Evolutionary conservation across 2,888 invertebrate genomes (phyloP).

Genomic region (Watsonalla cultraria): DNA sequence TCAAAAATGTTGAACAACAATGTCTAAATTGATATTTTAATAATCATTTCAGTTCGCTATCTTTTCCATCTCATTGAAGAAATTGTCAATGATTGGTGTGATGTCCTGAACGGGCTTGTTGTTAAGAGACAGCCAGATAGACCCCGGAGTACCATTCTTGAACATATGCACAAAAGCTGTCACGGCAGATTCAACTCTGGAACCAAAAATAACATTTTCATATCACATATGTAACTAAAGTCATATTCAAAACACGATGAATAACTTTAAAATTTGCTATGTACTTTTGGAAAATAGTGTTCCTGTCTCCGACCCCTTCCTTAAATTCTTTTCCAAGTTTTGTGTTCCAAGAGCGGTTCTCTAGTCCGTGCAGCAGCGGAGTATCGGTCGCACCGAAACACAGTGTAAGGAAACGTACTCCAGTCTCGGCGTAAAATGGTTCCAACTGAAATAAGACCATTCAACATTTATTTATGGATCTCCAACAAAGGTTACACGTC

Average conservation of each 20-base stretch:
- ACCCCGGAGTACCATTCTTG: conserved; percentile 24
- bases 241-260: too few species aligned
- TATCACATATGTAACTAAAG: too few species aligned
- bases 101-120: conserved; percentile 28
- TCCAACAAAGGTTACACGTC: too few species aligned
- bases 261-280: not conserved
- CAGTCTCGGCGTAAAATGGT: conserved; percentile 29
- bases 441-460: conserved; percentile 23
- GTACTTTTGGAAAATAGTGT: conserved; percentile 20
- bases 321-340: conserved; percentile 11
- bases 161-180: conserved; percentile 23
- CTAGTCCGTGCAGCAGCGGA: conserved; percentile 28
- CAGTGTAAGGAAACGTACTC: conserved; percentile 33
- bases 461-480: too few species aligned
- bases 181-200: conserved; percentile 30
- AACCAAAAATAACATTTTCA: conserved; percentile 4
- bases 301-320: not conserved
- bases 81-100: conserved; percentile 20
- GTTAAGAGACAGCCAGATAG: conserved; percentile 25
- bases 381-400: conserved; percentile 43
- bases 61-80: conserved; percentile 13
- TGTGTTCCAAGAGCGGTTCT: conserved; percentile 17
- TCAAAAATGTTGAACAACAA: too few species aligned
- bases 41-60: not conserved
- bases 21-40: too few species aligned